Evolutionary conservation across 1,140 invertebrate genomes (phyloP), one percentile per base, ranked within the genome.

Genomic region (Drosophila fuyamai): DNA sequence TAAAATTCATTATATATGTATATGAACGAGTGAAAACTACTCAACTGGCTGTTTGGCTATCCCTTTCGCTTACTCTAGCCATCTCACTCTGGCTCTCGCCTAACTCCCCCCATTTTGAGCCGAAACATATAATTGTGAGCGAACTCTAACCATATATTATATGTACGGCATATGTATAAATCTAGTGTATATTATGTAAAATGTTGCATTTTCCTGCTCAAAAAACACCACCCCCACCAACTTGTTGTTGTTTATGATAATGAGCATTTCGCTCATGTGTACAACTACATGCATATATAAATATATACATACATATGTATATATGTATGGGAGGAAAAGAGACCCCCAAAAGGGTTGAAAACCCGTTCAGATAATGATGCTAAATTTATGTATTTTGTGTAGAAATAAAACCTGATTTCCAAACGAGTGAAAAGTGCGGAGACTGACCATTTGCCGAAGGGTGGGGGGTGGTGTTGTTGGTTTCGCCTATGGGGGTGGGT

Each of bases 351-450:
- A 54, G 70, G 68, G 71, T 74, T 63, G 71, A 68, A 60, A 65
- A 78, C 63, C 67, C 61, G 68, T 75, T 73, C 70, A 57, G 72
- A 86, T 91, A 91, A 91, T 91, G 82, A 91, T 91, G 81, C 76
- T 73, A 83, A 91, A 91, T 91, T 91, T 91, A 91, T 91, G 89
- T 90, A 91, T 91, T 91, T 91, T 91, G 84, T 91, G 76, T 91
- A 84, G 90, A 89, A 91, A 83, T 85, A 90, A 85, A 91, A 90
- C 90, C 84, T 79, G 84, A 91, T 91, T 91, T 91, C 76, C 82
- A 79, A 81, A 77, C 81, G 84, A 88, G 84, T 88, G 84, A 68
- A 78, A 88, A 67, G 23, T 16, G 18, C 50, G 14, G 14, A 16
- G 29, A 50, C 29, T 51, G 50, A 36, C 32, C 50, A 51, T 36